Base-by-base conservation (phyloP, 2,888 invertebrate species). In the Sicus ferrugineus region DNA sequence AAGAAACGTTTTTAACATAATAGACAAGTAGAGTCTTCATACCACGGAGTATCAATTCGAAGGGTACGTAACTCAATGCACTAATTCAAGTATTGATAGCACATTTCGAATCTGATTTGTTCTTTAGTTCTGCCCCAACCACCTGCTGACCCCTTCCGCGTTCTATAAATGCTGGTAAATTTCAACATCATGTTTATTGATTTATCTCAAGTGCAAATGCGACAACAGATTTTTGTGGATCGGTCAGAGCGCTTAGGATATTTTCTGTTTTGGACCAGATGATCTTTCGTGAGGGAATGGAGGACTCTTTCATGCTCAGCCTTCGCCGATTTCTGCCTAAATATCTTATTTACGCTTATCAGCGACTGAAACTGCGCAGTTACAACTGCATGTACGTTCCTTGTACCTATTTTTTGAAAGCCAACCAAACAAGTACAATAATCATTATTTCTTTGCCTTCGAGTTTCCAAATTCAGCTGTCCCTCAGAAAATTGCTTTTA, bases 161-260 rank as follows among this genome's bases (percentile, higher is more conserved):
- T 14, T 26, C 26, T 4, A 23, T 4, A 21, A 21, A 54, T 7
- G 3, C 23, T 23, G 9, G 9, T 26, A 19, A 7, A 7, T 48
- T 48, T n/a, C 48, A 21, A 54, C 52, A 16, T 54, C 52, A 26
- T 26, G 9, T 54, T 54, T 54, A 54, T 54, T 54, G 52, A 54
- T 54, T 54, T 26, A 54, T 21, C 26, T 54, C 26, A 26, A 54
- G 52, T 54, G 52, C 52, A 28, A 21, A 23, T 54, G 16, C 52
- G 28, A 54, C 21, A 48, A 14, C 52, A 54, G 34, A 1, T 1
- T 23, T 54, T 54, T 21, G 26, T 54, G 9, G 26, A 9, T 34
- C 34, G 7, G 23, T 14, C 52, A 26, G 14, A 54, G 5, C n/a
- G 21, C n/a, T n/a, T n/a, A 19, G 23, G 26, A 26, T 54, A n/a